Evolutionary conservation across 2,797 vertebrate species (phyloP), one percentile per base, ranked within the genome.

Genomic region (Phoebastria nigripes): DNA sequence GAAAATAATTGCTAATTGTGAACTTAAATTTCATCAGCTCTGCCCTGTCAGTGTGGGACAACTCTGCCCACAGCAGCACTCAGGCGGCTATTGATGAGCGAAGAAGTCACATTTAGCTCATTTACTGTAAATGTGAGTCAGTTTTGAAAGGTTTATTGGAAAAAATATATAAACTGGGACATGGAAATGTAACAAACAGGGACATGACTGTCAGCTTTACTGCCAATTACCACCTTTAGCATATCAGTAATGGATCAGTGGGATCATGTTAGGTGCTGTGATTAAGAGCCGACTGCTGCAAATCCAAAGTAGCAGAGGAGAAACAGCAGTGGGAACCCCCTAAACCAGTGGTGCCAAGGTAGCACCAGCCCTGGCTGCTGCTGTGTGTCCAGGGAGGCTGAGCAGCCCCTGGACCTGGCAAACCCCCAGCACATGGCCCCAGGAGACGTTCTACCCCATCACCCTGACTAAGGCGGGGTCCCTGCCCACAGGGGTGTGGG

Each of bases 331-430:
- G 62, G 20, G 24, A 86, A 46, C 12, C 2, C 44, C 11, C 11
- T 28, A 46, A 39, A 6, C 8, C 21, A 42, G 24, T 2, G 1
- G 6, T 42, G 25, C 10, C 59, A 41, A 51, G 41, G 33, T 20
- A 44, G 24, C 19, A 22, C 11, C n/a, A 62, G n/a, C 15, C 21
- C 5, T 1, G 1, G 22, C 9, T 1, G 3, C 19, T 51, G 22
- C 20, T 33, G 17, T 4, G 25, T 66, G 58, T 79, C 37, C 33
- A 41, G 51, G 35, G 65, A 69, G 22, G 16, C 19, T 55, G 71
- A 86, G 46, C 10, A 79, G 33, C 16, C 12, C 33, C 24, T 31
- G 66, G 46, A 33, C 19, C 15, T 37, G 19, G 17, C 19, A 76
- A 51, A 22, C 1, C 9, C 5, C 7, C 9, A 47, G 33, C n/a